Percentiles rank a stretch among this genome's conserved stretches.
phyloP scores from a whole-genome alignment of 2,888 invertebrate genomes.

The Spatulosminthurus flaviceps region DNA sequence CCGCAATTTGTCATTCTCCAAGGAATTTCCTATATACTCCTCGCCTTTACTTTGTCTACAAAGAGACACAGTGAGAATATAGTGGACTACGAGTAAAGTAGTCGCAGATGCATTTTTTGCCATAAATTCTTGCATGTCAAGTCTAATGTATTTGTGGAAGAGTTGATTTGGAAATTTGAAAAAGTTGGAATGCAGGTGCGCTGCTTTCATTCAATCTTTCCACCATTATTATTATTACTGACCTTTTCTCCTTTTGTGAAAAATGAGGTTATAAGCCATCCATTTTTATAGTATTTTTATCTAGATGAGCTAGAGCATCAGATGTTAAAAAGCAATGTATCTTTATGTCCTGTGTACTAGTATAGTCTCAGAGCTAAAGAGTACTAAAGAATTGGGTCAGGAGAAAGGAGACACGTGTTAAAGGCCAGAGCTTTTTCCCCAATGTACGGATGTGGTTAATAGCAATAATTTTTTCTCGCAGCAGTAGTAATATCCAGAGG shows the following conservation, averaged over 20 bases:
- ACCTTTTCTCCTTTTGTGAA: too few species aligned
- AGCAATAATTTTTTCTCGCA: not conserved
- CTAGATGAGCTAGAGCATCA: too few species aligned
- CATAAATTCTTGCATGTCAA: not conserved
- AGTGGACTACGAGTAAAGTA: too few species aligned
- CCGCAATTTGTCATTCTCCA: not conserved
- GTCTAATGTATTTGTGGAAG: not conserved
- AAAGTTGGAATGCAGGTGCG: not conserved
- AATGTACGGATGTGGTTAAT: not conserved
- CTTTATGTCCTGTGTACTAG: too few species aligned
- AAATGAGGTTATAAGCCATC: too few species aligned
- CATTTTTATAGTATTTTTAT: too few species aligned
- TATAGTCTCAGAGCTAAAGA: not conserved
- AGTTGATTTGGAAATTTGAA: not conserved
- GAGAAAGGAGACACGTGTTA: conserved; percentile 7
- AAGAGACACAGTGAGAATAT: too few species aligned
- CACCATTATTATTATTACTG: not conserved
- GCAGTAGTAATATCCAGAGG: not conserved
- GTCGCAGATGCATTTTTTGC: not conserved
- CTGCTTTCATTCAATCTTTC: not conserved
- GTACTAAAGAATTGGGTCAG: not conserved
- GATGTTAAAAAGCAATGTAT: too few species aligned
- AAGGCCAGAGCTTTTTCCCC: too few species aligned
- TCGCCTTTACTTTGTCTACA: too few species aligned
- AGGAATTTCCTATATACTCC: too few species aligned